These are phyloP conservation scores for Mus pahari DNA, from an alignment of 2,113 vertebrate genomes.

Conservation along the genomic window DNA sequence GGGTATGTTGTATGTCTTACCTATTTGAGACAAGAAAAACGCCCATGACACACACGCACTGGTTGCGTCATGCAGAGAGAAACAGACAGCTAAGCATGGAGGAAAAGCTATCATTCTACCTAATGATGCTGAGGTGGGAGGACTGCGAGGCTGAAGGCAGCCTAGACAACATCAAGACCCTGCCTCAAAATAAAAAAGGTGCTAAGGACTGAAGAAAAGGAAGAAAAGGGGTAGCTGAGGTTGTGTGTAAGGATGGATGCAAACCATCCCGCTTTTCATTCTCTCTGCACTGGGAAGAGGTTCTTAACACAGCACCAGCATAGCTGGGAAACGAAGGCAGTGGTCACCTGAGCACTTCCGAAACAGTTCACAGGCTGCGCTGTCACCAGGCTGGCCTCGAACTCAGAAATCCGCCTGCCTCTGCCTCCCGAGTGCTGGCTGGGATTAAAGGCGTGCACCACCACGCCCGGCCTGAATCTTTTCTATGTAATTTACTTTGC, in stretches of 20 bases:
- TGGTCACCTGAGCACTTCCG: neutral
- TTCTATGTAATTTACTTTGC: neutral
- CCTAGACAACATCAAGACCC: neutral
- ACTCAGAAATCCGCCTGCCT: too few relatives aligned
- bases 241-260: neutral
- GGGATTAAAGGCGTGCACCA: too few relatives aligned
- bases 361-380: neutral
- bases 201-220: neutral
- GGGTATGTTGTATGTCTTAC: slow-evolving; percentile 94
- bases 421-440: too few relatives aligned
- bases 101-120: neutral
- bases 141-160: neutral
- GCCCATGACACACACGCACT: neutral
- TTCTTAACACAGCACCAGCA: neutral
- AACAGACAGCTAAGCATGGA: neutral
- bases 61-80: neutral
- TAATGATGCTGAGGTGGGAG: neutral
- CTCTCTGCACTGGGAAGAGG: neutral
- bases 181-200: neutral
- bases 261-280: slow-evolving; percentile 6
- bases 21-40: slow-evolving; percentile 86
- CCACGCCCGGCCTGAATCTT: too few relatives aligned
- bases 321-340: slow-evolving; percentile 4
- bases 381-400: too few relatives aligned
- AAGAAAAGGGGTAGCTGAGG: neutral